Evolutionary conservation across 2,113 vertebrate species (phyloP), one percentile per base, ranked within the genome.

Genomic region (Takifugu bimaculatus): DNA sequence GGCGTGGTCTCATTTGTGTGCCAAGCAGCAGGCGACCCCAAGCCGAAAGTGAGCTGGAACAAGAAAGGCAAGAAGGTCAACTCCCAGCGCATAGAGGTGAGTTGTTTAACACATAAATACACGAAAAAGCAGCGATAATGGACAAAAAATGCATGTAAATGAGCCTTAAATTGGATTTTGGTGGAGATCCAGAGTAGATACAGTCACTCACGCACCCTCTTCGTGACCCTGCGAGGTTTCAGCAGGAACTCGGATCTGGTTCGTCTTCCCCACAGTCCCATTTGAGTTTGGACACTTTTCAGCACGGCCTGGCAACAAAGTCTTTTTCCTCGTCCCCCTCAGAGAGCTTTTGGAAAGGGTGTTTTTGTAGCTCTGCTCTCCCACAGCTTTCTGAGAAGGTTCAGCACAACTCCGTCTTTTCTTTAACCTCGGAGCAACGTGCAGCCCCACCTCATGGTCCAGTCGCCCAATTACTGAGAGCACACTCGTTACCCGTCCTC

Each of bases 31-130:
- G 97, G 96, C 0, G 94, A 97, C 77, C 97, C 97, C 13, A 97
- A 96, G 83, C 97, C 97, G 0, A 92, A 90, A 51, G 95, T 99
- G 57, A 96, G 94, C 74, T 99, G 97, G 97, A 98, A 95, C 88
- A 99, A 99, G 89, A 98, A 98, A 67, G 97, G 97, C 59, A 98
- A 99, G 85, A 95, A 96, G 71, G 96, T 98, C 74, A 99, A 96
- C 82, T 98, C 96, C 0, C 97, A 98, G 83, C 93, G 97, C 50
- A 97, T 99, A 6, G 97, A 99, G 96, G 97, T 99, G 73, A 88
- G 88, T 61, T 20, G 20, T 20, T 20, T 20, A 20, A 20, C 20
- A 20, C 20, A 20, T 20, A 20, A 20, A 20, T 20, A 20, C 20
- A 20, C 20, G 20, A 20, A 20, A 20, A 20, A 20, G 20, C 20